Base-by-base conservation (phyloP, 1,140 invertebrate genomes). In the Acromyrmex heyeri region DNA sequence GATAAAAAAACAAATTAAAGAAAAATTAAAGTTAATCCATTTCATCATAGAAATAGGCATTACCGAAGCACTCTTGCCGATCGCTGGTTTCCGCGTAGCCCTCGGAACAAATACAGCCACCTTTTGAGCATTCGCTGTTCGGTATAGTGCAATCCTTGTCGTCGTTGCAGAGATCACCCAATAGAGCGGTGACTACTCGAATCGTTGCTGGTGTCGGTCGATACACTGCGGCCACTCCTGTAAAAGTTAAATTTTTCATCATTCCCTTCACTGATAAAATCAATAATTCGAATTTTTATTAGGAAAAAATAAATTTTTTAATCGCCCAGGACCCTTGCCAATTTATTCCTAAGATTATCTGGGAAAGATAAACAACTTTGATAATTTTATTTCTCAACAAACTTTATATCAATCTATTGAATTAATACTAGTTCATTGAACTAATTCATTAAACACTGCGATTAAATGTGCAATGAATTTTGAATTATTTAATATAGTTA, bases 111-210 rank as follows among this genome's bases (percentile, higher is more conserved):
- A 96, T 96, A 93, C 98, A 98, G 1, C 97, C 96, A 6, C 97
- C 97, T 30, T 96, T 95, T 1, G 97, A 95, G 92, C 98, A 98
- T 75, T 96, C 95, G 86, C 97, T 97, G 88, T 97, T 96, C 18
- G 96, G 95, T 87, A 98, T 96, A 1, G 96, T 95, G 93, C 98
- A 98, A 92, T 98, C 97, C 38, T 94, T 95, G 91, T 97, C 96
- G 53, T 96, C 95, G n/a, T 96, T 95, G 94, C 98, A 98, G 44
- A 97, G 93, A 94, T 98, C 97, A 8, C 97, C 98, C 14, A 98
- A 94, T 62, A 97, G 94, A 24, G 97, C 97, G 44, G 97, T 96
- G 61, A 97, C 96, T 44, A 97, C 96, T 78, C 97, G 95, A 48
- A 97, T 97, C 21, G 97, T 97, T 18, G 97, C 97, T 38, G 97